These are phyloP conservation scores for Drosophila sucinea DNA, from an alignment of 1,140 invertebrate genomes.

Conservation along the genomic window DNA sequence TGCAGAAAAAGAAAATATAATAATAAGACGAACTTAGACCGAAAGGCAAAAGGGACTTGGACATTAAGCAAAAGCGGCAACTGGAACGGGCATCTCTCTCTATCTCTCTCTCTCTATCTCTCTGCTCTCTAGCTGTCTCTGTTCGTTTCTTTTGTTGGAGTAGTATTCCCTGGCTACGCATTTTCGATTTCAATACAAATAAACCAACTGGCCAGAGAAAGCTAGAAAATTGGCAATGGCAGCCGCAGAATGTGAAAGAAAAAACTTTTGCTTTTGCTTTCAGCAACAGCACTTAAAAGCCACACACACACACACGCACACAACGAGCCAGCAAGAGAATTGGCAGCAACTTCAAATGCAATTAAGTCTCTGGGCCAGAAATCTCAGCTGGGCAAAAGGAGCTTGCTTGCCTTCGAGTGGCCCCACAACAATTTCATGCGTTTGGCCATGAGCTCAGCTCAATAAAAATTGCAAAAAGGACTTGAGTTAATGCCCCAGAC, in stretches of 20 bases:
- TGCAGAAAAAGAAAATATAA: conserved; percentile 54
- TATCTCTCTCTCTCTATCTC: neutral
- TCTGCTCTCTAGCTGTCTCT: conserved; percentile 16
- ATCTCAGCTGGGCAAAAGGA: conserved; percentile 54
- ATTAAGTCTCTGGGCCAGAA: conserved; percentile 65
- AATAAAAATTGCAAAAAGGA: conserved; percentile 74
- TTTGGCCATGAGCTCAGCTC: conserved; percentile 52
- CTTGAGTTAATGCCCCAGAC: conserved; percentile 66
- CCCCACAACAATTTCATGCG: conserved; percentile 74
- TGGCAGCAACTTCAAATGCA: conserved; percentile 69
- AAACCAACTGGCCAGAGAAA: conserved; percentile 51
- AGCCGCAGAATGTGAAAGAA: conserved; percentile 53
- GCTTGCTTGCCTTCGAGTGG: conserved; percentile 22
- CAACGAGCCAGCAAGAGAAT: conserved; percentile 17
- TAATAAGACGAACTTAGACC: conserved; percentile 47
- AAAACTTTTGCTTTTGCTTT: conserved; percentile 79
- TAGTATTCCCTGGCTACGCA: conserved; percentile 66
- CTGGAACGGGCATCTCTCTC: conserved; percentile 40
- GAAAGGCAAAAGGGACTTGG: conserved; percentile 24
- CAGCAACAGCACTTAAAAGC: conserved; percentile 66
- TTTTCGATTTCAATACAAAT: conserved; percentile 79
- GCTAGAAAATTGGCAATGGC: conserved; percentile 74
- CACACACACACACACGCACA: conserved; percentile 21
- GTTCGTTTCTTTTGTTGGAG: conserved; percentile 17
- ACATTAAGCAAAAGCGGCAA: conserved; percentile 8